Evolutionary conservation across 2,113 vertebrate genomes (phyloP).

Genomic region (Hippocampus barbouri): DNA sequence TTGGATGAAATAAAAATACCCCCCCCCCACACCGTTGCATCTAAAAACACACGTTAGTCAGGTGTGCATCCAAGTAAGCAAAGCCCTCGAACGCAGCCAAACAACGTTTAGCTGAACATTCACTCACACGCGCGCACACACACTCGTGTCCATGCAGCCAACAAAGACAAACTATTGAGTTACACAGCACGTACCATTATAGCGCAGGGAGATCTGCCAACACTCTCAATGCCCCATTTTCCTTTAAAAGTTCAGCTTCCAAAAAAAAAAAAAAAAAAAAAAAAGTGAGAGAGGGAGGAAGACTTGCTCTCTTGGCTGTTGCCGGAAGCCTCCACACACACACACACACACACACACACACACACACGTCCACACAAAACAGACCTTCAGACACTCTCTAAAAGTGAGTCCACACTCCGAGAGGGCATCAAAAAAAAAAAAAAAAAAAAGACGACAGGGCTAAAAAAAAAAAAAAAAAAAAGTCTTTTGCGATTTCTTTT

Average conservation of each 20-base stretch:
- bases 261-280: constrained; percentile 61
- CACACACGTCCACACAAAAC: constrained; percentile 35
- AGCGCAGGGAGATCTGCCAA: constrained; percentile 77
- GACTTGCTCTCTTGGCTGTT: constrained; percentile 72
- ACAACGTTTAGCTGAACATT: background rate
- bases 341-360: constrained; percentile 54
- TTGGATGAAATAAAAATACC: background rate
- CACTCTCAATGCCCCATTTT: constrained; percentile 80
- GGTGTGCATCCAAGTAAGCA: background rate
- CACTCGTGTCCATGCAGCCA: background rate
- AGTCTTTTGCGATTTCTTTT: background rate
- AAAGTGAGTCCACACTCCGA: constrained; percentile 61
- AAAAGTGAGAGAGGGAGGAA: constrained; percentile 64
- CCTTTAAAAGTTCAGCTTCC: constrained; percentile 75
- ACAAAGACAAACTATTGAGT: constrained; percentile 66
- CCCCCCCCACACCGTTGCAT: background rate
- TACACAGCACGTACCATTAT: constrained; percentile 81
- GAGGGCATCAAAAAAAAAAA: constrained; percentile 23
- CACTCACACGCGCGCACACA: constrained; percentile 10
- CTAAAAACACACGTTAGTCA: background rate
- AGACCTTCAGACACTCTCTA: constrained; percentile 45
- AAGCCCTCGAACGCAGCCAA: background rate
- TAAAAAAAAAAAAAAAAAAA: too few species aligned
- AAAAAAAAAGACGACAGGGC: constrained; percentile 31
- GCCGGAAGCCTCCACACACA: constrained; percentile 73